These are phyloP conservation scores for Eupelmus urozonus DNA, from an alignment of 2,888 invertebrate genomes.

Conservation along the genomic window DNA sequence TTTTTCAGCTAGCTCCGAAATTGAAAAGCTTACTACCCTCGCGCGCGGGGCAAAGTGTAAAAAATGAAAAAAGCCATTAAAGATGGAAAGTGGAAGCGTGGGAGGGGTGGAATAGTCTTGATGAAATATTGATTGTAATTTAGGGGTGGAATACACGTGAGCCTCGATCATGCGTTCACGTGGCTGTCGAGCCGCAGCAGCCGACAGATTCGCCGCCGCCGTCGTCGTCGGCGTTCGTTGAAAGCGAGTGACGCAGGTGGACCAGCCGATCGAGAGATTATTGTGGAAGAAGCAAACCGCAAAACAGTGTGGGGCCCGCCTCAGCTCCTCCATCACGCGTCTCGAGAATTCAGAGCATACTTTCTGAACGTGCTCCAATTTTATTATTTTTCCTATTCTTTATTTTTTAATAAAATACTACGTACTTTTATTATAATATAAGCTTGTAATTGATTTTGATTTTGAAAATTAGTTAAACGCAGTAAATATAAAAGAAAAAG, in stretches of 20 bases:
- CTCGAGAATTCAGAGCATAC: not conserved
- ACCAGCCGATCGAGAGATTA: conserved; percentile 70
- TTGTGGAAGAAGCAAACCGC: conserved; percentile 70
- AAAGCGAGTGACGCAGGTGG: conserved; percentile 68
- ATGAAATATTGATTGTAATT: conserved; percentile 58
- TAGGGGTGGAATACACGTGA: conserved; percentile 35
- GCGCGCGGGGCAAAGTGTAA: no score
- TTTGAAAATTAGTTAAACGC: no score
- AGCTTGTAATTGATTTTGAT: no score
- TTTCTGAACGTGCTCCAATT: not conserved
- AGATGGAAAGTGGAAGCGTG: not conserved
- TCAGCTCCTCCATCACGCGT: conserved; percentile 38
- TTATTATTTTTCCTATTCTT: not conserved
- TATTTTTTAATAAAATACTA: no score
- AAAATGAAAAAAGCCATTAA: conserved; percentile 16
- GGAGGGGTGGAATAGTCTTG: conserved; percentile 25
- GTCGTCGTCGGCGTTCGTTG: conserved; percentile 42
- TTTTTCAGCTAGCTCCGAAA: not conserved
- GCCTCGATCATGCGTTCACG: conserved; percentile 26
- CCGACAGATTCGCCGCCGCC: conserved; percentile 19
- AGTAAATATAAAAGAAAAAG: no score
- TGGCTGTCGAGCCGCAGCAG: not conserved
- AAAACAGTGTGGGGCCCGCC: conserved; percentile 67
- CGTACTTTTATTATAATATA: no score
- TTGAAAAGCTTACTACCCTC: no score